A percentile compares a stretch with the other conserved stretches of the same genome.
Conservation (phyloP, 2,888 invertebrate species). For the Tetanocera ferruginea region DNA sequence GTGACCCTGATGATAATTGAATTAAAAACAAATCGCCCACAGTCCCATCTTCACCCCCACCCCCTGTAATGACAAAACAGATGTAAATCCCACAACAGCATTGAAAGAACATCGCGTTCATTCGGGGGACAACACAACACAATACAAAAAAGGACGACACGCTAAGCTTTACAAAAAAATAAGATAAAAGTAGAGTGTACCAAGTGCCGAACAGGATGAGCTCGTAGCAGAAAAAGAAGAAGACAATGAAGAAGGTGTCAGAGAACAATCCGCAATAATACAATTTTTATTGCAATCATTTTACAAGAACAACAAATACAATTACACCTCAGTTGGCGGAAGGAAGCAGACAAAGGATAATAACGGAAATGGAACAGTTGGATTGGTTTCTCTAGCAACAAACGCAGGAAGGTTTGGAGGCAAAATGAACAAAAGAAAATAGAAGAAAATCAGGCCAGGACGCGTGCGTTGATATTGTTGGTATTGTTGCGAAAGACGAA, state of each 20-base stretch:
- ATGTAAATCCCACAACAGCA: constrained; percentile 13
- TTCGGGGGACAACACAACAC: background rate
- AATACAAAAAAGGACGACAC: background rate
- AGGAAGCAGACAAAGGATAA: constrained; percentile 31
- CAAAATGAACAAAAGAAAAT: background rate
- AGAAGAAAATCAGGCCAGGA: constrained; percentile 53
- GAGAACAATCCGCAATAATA: constrained; percentile 34
- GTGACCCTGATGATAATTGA: constrained; percentile 25
- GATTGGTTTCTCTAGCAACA: constrained; percentile 33
- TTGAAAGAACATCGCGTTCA: too few species aligned
- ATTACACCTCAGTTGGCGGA: constrained; percentile 33
- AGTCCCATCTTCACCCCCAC: background rate
- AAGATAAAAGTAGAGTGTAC: constrained; percentile 1
- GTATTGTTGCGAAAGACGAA: background rate
- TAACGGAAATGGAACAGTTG: constrained; percentile 60
- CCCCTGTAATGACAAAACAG: background rate
- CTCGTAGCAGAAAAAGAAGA: background rate
- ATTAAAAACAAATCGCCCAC: constrained; percentile 33
- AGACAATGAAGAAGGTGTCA: constrained; percentile 12
- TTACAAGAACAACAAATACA: constrained; percentile 25
- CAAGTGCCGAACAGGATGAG: background rate
- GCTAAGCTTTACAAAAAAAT: background rate
- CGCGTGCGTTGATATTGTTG: constrained; percentile 50
- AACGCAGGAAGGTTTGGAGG: constrained; percentile 8
- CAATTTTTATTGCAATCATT: constrained; percentile 48